Evolutionary conservation across 2,797 vertebrate species (phyloP), one percentile per base, ranked within the genome.

Genomic region (Oreortyx pictus): DNA sequence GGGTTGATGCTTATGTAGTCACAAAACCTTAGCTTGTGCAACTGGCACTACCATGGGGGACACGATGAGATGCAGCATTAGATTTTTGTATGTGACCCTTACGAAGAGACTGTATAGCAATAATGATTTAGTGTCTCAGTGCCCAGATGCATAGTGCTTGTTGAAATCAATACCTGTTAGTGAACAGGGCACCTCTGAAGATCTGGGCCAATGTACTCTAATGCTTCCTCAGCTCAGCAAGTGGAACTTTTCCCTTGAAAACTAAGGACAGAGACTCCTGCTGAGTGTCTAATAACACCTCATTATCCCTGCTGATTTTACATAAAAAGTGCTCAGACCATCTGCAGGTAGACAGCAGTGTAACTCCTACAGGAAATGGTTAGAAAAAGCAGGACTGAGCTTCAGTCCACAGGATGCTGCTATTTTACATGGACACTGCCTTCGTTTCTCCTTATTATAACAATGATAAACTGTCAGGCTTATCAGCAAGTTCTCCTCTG

Each of bases 291-390:
- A 93, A 90, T 90, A 90, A 88, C 7, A 20, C 37, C 85, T 95
- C 80, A 86, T 96, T 92, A 93, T 86, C 74, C 70, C 73, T 76
- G 60, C 52, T 95, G 88, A 52, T 83, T 88, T 92, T 94, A 92
- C 90, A 86, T 88, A 70, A 92, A 89, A 95, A 74, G 70, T 94
- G 71, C 29, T 84, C 71, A 84, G 85, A 82, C 73, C 82, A 88
- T 86, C 87, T 86, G 82, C 64, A 92, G 64, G 56, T 4, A n/a
- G 71, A 76, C 60, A 76, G 66, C 50, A 83, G 54, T 16, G 62
- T 47, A 82, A 68, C 74, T 68, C 68, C 78, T 81, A 52, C 39
- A 27, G 25, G 37, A 89, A 16, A 52, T 82, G 82, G 62, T 50
- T 78, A 43, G 79, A 61, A 86, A 89, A 65, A 0, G 1, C 37